Base-by-base conservation (phyloP, 2,888 invertebrate species). In the Bugulina stolonifera region DNA sequence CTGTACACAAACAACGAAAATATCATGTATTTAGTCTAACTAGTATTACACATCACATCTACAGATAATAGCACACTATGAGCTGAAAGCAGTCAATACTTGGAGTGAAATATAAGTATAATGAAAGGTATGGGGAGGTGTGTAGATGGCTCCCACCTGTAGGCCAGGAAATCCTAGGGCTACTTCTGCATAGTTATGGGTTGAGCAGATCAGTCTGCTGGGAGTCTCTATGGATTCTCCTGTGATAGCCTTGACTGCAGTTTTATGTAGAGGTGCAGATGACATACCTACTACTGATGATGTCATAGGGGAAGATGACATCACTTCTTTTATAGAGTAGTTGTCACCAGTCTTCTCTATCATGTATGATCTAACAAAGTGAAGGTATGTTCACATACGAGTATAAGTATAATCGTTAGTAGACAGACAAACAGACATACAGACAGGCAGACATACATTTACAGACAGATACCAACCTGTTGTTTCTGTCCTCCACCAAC, bases 161-260 rank as follows among this genome's bases (percentile, higher is more conserved):
- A 77, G 72, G 29, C 87, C 87, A 10, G 87, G 88, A 75, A 87
- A 87, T 25, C 88, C 87, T 2, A 86, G 80, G 34, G 83, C 80
- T 18, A 87, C 75, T 23, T 81, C 82, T 22, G 86, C 87, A 75
- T 85, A 86, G 0, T 82, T 80, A 52, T 81, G 79, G 23, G 83
- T 81, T 14, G 84, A 82, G 1, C 82, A 80, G 0, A 87, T 69
- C 1, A 87, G 74, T 75, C 87, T 81, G 75, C 87, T 87, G 0
- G 87, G 86, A 32, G 85, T 81, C 64, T 82, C 80, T 14, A 86
- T 84, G 32, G 34, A 22, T 27, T 64, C 25, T 2, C 64, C 64
- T 25, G 64, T 64, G 18, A 64, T 32, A 29, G 64, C 5, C 34
- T 64, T 27, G 25, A 64, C 32, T 27, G n/a, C 27, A 32, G 64